Evolutionary conservation across 2,113 vertebrate species (phyloP).

Genomic region (mouse (Mus musculus)): DNA sequence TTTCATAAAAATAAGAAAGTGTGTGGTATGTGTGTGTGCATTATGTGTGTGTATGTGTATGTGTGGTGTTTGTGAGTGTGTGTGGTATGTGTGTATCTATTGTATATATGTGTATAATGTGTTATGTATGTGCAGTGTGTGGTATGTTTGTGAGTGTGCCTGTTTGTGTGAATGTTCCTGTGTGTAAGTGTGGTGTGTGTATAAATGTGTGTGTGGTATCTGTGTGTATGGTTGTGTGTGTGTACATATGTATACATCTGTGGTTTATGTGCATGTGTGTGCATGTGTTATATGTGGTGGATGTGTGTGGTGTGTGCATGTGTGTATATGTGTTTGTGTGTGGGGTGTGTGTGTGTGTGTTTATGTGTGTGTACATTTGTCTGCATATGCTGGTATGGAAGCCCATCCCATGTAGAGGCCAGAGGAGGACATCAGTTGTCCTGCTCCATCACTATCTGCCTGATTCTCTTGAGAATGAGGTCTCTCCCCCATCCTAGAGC

Average conservation of each 20-base stretch:
- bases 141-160: background rate
- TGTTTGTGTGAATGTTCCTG: background rate
- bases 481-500: background rate
- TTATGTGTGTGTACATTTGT: background rate
- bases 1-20: too few relatives aligned
- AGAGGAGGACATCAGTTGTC: background rate
- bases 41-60: background rate
- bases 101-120: background rate
- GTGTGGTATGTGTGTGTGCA: background rate
- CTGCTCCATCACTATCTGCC: background rate
- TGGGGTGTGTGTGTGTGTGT: background rate
- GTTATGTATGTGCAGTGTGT: background rate
- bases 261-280: background rate
- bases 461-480: background rate
- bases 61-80: background rate
- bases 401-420: background rate
- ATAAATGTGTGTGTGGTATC: too few relatives aligned
- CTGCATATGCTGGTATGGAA: background rate
- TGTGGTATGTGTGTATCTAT: too few relatives aligned
- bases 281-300: background rate
- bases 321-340: background rate
- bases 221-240: background rate
- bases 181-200: background rate
- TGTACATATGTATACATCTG: background rate
- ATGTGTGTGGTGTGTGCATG: background rate